Evolutionary conservation across 2,888 invertebrate species (phyloP).

Genomic region (Tupiocoris notatus): DNA sequence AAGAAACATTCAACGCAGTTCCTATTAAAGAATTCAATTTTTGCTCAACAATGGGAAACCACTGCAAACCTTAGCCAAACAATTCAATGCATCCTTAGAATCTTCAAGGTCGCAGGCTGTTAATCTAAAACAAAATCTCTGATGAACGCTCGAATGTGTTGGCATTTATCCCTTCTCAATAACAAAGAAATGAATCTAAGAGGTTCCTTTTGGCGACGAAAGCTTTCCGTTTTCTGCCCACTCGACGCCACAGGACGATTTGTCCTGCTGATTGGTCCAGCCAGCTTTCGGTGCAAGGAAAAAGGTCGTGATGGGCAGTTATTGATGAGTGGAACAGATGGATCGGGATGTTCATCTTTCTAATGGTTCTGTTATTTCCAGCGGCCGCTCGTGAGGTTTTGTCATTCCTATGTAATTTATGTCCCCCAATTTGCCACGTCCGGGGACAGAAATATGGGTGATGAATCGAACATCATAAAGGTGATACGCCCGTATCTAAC

Average conservation of each 20-base stretch:
- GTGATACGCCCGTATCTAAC: no score
- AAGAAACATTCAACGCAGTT: no score
- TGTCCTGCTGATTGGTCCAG: not conserved
- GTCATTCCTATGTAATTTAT: not conserved
- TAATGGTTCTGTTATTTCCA: slow-evolving; percentile 1
- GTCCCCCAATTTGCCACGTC: not conserved
- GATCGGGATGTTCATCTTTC: slow-evolving; percentile 1
- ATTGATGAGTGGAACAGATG: not conserved
- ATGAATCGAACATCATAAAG: not conserved
- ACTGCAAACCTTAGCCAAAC: no score
- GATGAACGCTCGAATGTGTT: no score
- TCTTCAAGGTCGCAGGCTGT: no score
- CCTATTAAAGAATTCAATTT: no score
- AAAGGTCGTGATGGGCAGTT: not conserved
- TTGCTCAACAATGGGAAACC: no score
- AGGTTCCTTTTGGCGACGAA: no score
- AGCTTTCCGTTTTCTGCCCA: not conserved
- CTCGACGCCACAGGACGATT: not conserved
- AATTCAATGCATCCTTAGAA: no score
- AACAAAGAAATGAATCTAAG: no score
- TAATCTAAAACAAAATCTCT: no score
- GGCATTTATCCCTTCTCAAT: no score
- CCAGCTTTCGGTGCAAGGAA: not conserved
- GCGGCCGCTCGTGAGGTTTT: not conserved
- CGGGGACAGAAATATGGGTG: not conserved